Conservation (phyloP, 2,888 invertebrate species). For the Abrostola triplasia region DNA sequence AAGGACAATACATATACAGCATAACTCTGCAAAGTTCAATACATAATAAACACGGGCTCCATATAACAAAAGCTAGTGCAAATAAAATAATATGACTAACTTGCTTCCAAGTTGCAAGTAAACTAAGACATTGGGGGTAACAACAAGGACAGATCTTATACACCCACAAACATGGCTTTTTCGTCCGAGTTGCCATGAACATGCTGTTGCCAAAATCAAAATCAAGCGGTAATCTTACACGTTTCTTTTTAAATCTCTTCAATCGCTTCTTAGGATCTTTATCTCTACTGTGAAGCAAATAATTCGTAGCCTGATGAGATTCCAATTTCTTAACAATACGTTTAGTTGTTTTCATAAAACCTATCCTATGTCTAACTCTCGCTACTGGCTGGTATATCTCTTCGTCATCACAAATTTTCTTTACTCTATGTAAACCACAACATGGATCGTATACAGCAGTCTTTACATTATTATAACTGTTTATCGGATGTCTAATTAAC, state of each 20-base stretch:
- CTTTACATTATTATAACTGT: not conserved
- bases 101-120: conserved; percentile 19
- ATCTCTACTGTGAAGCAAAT: conserved; percentile 3
- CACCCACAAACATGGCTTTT: conserved; percentile 31
- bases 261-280: conserved; percentile 3
- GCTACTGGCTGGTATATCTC: conserved; percentile 21
- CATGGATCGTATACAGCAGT: not conserved
- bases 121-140: conserved; percentile 32
- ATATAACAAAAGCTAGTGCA: conserved; percentile 30
- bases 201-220: not conserved
- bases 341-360: conserved; percentile 4
- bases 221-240: conserved; percentile 3
- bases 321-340: conserved; percentile 6
- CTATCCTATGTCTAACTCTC: conserved; percentile 20
- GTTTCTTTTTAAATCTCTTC: conserved; percentile 11
- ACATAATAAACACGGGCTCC: conserved; percentile 38
- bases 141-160: conserved; percentile 19
- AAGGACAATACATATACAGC: conserved; percentile 3
- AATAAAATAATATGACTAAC: conserved; percentile 20
- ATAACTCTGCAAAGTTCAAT: conserved; percentile 11
- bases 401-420: conserved; percentile 5
- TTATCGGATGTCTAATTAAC: conserved; percentile 1
- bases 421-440: not conserved
- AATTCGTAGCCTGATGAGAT: conserved; percentile 4
- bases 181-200: conserved; percentile 10